These are phyloP conservation scores for Actinia equina DNA, from an alignment of 64 coral and sea anemone genomes.

Conservation along the genomic window DNA sequence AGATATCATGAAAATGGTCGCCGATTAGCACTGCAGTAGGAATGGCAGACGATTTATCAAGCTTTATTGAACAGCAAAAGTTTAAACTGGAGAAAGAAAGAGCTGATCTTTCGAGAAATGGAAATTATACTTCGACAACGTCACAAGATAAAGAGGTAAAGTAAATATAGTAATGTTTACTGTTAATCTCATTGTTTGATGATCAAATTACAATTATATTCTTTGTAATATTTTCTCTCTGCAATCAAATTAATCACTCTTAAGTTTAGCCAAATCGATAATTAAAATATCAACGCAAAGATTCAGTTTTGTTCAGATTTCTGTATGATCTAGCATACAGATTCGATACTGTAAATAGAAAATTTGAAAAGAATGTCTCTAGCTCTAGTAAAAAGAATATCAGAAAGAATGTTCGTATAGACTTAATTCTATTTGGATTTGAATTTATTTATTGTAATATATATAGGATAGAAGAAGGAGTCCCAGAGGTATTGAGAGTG, in stretches of 20 bases:
- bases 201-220: too few species aligned
- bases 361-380: too few species aligned
- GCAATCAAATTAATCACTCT: too few species aligned
- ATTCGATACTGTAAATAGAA: too few species aligned
- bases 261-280: too few species aligned
- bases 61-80: constrained; percentile 86
- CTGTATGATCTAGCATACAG: too few species aligned
- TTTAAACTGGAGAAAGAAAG: constrained; percentile 75
- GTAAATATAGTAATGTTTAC: background rate
- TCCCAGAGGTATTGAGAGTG: background rate
- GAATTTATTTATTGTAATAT: background rate
- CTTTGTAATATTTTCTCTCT: too few species aligned
- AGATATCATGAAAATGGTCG: background rate
- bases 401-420: too few species aligned
- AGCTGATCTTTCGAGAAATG: constrained; percentile 24
- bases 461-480: background rate
- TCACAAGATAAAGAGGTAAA: constrained; percentile 2
- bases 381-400: too few species aligned
- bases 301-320: too few species aligned
- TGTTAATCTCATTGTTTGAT: background rate
- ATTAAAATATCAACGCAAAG: too few species aligned
- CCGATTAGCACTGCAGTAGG: background rate
- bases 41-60: constrained; percentile 87
- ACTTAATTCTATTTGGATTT: background rate
- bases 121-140: background rate